Percentiles rank a stretch among this genome's conserved stretches.
These are phyloP conservation scores for Sarcophaga rosellei DNA, from an alignment of 2,888 invertebrate genomes.

Conservation along the genomic window DNA sequence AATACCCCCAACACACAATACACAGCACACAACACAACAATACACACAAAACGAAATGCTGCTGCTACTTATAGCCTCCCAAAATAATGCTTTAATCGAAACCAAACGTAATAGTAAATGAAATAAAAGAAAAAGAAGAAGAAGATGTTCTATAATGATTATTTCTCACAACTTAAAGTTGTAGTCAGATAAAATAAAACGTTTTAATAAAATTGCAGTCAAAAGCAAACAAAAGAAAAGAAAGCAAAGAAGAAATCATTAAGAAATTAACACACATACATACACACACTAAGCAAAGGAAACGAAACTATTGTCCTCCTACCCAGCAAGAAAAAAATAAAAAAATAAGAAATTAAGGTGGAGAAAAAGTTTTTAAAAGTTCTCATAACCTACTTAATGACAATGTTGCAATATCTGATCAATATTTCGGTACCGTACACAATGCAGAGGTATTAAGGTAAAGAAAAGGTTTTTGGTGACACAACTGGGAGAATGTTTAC, in stretches of 20 bases:
- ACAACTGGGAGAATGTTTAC: not conserved
- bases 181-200: not conserved
- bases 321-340: not conserved
- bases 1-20: slow-evolving; percentile 41
- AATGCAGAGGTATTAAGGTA: not conserved
- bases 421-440: slow-evolving; percentile 1
- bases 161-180: slow-evolving; percentile 53
- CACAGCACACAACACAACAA: not conserved
- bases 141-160: slow-evolving; percentile 65
- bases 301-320: slow-evolving; percentile 32
- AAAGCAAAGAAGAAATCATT: slow-evolving; percentile 52
- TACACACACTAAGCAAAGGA: not conserved
- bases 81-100: too few relatives aligned
- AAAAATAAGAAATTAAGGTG: not conserved
- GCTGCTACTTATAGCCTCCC: not conserved
- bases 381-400: slow-evolving; percentile 58
- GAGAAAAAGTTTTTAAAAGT: slow-evolving; percentile 36
- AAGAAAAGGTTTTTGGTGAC: not conserved
- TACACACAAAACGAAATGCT: slow-evolving; percentile 10
- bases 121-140: slow-evolving; percentile 18
- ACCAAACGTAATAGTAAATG: not conserved
- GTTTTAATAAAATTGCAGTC: slow-evolving; percentile 41
- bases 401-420: slow-evolving; percentile 54
- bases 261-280: slow-evolving; percentile 65
- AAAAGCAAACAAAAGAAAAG: too few relatives aligned